Evolutionary conservation across 2,888 invertebrate species (phyloP).

Genomic region (Aphodius granarius): DNA sequence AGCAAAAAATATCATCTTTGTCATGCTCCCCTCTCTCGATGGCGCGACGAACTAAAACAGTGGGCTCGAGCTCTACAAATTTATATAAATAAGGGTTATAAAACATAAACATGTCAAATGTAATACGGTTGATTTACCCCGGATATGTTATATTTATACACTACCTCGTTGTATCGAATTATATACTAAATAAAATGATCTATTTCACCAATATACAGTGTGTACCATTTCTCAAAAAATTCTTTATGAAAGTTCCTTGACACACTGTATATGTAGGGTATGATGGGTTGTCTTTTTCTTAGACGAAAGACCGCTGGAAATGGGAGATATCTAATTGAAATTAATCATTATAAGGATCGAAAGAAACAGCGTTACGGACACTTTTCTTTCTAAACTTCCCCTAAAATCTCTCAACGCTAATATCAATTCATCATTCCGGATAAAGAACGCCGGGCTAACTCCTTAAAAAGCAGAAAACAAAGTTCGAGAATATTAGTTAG

Average conservation of each 20-base stretch:
- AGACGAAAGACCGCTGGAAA: not conserved
- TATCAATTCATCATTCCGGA: not conserved
- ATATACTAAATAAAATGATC: no score
- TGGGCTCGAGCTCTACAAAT: not conserved
- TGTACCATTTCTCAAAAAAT: no score
- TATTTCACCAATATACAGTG: no score
- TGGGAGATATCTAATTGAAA: not conserved
- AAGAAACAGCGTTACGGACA: not conserved
- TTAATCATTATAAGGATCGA: not conserved
- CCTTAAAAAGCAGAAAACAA: not conserved
- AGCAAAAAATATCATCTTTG: slow-evolving; percentile 10
- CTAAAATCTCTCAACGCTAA: not conserved
- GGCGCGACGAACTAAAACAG: not conserved
- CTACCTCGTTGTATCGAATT: not conserved
- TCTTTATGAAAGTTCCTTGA: no score
- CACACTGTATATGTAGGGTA: no score
- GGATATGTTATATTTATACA: not conserved
- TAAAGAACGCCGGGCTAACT: not conserved
- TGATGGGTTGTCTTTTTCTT: no score
- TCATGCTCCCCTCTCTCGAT: not conserved
- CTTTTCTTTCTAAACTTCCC: not conserved
- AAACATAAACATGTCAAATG: not conserved
- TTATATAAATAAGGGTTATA: not conserved
- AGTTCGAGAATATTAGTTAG: not conserved
- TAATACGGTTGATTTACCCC: not conserved